These are phyloP conservation scores for Podarcis lilfordi DNA, from an alignment of 2,797 vertebrate species.

Conservation along the genomic window DNA sequence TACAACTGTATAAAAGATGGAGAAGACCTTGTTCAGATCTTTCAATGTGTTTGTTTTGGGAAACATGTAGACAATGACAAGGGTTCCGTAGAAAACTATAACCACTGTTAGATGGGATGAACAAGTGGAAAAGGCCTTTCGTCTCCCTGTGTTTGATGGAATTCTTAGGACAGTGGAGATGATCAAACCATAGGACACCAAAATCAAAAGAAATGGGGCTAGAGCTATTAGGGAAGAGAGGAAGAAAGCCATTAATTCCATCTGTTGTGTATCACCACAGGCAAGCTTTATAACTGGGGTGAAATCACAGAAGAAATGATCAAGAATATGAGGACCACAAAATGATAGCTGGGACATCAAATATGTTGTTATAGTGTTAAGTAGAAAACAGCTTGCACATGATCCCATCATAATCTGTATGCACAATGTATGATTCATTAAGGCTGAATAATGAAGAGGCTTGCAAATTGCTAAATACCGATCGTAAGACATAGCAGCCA, in stretches of 20 bases:
- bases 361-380: constrained; percentile 2
- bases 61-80: constrained; percentile 17
- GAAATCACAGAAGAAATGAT: constrained; percentile 51
- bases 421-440: constrained; percentile 7
- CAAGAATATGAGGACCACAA: constrained; percentile 26
- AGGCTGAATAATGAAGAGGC: neutral
- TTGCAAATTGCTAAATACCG: constrained; percentile 25
- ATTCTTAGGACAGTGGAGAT: constrained; percentile 7
- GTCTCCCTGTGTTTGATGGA: neutral
- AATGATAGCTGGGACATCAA: constrained; percentile 20
- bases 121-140: constrained; percentile 17
- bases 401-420: neutral
- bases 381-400: constrained; percentile 9
- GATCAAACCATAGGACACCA: constrained; percentile 18
- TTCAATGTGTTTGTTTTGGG: constrained; percentile 8
- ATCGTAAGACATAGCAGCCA: constrained; percentile 25
- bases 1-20: constrained; percentile 24
- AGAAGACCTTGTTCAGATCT: constrained; percentile 14
- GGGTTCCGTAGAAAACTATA: constrained; percentile 15
- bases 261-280: constrained; percentile 17
- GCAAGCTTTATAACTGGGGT: constrained; percentile 29
- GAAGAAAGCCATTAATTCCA: constrained; percentile 1
- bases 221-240: neutral
- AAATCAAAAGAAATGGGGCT: constrained; percentile 4
- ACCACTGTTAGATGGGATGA: constrained; percentile 11